Base-by-base conservation (phyloP, 2,888 invertebrate genomes). In the Biston stratarius region DNA sequence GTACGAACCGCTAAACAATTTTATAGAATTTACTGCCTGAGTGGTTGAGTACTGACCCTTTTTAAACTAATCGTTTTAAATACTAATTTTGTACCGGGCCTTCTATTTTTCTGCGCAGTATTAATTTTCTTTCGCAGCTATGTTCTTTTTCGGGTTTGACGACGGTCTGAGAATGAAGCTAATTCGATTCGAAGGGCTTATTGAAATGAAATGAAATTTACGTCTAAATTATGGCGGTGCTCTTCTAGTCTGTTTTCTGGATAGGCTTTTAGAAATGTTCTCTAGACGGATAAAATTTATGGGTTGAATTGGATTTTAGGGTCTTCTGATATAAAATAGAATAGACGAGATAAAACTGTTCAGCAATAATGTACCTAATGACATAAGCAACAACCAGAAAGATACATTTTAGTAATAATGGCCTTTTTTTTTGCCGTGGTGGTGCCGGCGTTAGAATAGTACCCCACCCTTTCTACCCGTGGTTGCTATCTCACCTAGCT, bases 41-140 rank as follows among this genome's bases (percentile, higher is more conserved):
- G n/a, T n/a, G n/a, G n/a, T n/a, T n/a, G n/a, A n/a, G n/a, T n/a
- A n/a, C n/a, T n/a, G n/a, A n/a, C n/a, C n/a, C n/a, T 24, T 24
- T 24, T 24, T 24, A 24, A 24, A 24, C 3, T 24, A 24, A 24
- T 24, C 24, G 24, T 24, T 24, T 24, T 24, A 24, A 24, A 24
- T 24, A 24, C 24, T 24, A 24, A 24, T 24, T 24, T 24, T 24
- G 24, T 24, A 24, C 24, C 24, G 59, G 45, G 61, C 66, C 56
- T 61, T 62, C 69, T 60, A 67, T 69, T 70, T 70, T 72, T 72
- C 61, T 64, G 42, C 53, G 53, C 45, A 63, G 67, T 68, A 62
- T 70, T 70, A 70, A 72, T 73, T 69, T 70, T 67, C 66, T 62
- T 24, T 65, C 57, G 49, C 51, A 56, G 44, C 60, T 53, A 44